A percentile compares a stretch with the other conserved stretches of the same genome.
These are phyloP conservation scores for Echeneis naucrates DNA, from an alignment of 2,797 vertebrate genomes.

Conservation along the genomic window DNA sequence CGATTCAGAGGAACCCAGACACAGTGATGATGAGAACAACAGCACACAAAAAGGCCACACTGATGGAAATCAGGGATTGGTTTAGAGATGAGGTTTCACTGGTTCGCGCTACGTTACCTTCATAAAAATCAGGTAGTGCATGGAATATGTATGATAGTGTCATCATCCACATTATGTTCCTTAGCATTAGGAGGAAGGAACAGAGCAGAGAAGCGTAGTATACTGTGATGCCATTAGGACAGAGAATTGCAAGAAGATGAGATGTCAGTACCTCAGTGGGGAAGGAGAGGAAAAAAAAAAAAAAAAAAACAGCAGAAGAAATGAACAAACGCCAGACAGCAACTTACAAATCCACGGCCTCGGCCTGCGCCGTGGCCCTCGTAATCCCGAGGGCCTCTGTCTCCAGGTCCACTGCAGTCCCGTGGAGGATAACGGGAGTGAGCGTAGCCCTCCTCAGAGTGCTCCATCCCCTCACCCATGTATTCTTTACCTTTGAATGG, in stretches of 20 bases:
- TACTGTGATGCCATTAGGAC: constrained; percentile 62
- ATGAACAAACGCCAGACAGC: accelerated
- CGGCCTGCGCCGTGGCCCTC: constrained; percentile 74
- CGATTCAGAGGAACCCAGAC: background rate
- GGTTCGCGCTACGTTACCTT: constrained; percentile 67
- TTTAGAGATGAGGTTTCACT: constrained; percentile 51
- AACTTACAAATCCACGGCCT: constrained; percentile 94
- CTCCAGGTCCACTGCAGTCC: constrained; percentile 84
- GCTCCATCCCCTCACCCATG: constrained; percentile 89
- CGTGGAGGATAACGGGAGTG: constrained; percentile 91
- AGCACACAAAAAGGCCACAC: constrained; percentile 27
- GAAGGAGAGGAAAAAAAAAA: too few species aligned
- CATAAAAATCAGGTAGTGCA: constrained; percentile 61
- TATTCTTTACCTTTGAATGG: constrained; percentile 86
- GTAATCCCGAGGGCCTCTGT: constrained; percentile 72
- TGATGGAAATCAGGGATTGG: constrained; percentile 45
- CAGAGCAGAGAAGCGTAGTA: constrained; percentile 66
- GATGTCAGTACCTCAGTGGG: constrained; percentile 48
- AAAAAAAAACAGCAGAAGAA: constrained; percentile 19
- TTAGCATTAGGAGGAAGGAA: constrained; percentile 67
- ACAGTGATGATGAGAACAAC: background rate
- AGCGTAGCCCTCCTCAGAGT: constrained; percentile 87
- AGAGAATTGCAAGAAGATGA: constrained; percentile 61
- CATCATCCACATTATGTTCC: constrained; percentile 71
- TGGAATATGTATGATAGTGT: constrained; percentile 65